These are phyloP conservation scores for Coryphaenoides rupestris DNA, from an alignment of 2,113 vertebrate species.

Conservation along the genomic window DNA sequence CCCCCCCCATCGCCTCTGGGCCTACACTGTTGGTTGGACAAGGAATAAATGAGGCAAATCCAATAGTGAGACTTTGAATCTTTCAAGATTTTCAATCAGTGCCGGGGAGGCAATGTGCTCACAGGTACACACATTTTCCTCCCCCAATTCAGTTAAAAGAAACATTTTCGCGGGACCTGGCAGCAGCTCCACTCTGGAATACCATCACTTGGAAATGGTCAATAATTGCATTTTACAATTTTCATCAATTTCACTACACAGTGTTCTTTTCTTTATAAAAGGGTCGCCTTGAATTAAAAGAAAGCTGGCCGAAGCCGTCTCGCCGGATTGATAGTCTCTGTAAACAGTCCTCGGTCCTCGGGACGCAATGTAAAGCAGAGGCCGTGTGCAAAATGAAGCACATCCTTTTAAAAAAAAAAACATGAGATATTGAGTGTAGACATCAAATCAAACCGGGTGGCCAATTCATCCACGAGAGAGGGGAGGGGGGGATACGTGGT, in stretches of 20 bases:
- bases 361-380: slow-evolving; percentile 57
- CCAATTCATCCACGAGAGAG: slow-evolving; percentile 37
- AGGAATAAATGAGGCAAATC: slow-evolving; percentile 31
- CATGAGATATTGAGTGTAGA: slow-evolving; percentile 62
- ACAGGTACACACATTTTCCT: slow-evolving; percentile 55
- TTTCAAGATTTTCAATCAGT: too few relatives aligned
- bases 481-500: slow-evolving; percentile 10
- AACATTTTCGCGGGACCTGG: slow-evolving; percentile 62
- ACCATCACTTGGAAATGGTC: slow-evolving; percentile 70
- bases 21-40: slow-evolving; percentile 11
- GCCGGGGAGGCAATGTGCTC: slow-evolving; percentile 20
- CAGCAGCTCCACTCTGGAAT: slow-evolving; percentile 56
- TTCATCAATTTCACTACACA: slow-evolving; percentile 70
- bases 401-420: slow-evolving; percentile 59
- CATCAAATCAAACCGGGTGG: slow-evolving; percentile 54
- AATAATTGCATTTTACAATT: slow-evolving; percentile 76
- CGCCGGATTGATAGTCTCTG: slow-evolving; percentile 72
- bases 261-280: slow-evolving; percentile 68
- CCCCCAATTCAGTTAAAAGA: slow-evolving; percentile 50
- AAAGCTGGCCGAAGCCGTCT: slow-evolving; percentile 65
- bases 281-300: slow-evolving; percentile 69
- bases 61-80: too few relatives aligned
- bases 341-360: slow-evolving; percentile 69
- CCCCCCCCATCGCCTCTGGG: too few relatives aligned
- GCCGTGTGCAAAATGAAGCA: slow-evolving; percentile 51